These are phyloP conservation scores for Masticophis lateralis DNA, from an alignment of 2,797 vertebrate species.

Conservation along the genomic window DNA sequence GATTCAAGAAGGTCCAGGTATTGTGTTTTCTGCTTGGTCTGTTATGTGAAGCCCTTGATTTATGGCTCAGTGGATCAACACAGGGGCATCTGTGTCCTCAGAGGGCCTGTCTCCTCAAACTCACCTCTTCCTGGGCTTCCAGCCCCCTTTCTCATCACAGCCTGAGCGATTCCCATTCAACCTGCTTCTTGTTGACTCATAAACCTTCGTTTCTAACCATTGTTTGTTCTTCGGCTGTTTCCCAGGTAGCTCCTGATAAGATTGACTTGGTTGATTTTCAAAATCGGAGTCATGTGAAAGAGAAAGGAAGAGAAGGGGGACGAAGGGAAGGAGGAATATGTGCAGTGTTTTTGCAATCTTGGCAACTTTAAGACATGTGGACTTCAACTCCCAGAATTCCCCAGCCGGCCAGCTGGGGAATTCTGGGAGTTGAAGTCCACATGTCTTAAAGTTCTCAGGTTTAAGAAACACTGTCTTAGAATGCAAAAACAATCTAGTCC, in stretches of 20 bases:
- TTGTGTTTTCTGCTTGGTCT: not conserved
- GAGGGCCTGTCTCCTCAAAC: not conserved
- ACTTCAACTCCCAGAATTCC: not conserved
- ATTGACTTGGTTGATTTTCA: not conserved
- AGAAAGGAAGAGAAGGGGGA: not conserved
- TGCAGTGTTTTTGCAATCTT: not conserved
- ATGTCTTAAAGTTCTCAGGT: not conserved
- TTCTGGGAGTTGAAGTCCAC: not conserved
- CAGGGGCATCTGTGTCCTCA: not conserved
- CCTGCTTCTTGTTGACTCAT: conserved; percentile 1
- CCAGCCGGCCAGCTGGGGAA: not conserved
- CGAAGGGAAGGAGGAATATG: too few species aligned
- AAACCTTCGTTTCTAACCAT: not conserved
- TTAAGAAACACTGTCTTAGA: not conserved
- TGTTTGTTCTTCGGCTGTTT: conserved; percentile 29
- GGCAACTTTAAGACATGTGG: not conserved
- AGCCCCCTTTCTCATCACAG: not conserved
- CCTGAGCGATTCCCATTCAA: not conserved
- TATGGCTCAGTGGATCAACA: not conserved
- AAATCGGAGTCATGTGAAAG: not conserved
- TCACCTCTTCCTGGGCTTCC: not conserved
- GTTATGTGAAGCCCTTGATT: not conserved
- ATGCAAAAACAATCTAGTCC: not conserved
- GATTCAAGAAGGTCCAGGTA: not conserved
- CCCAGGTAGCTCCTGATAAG: conserved; percentile 30